Base-by-base conservation (phyloP, 2,113 vertebrate genomes). In the Aspiorhynchus laticeps region DNA sequence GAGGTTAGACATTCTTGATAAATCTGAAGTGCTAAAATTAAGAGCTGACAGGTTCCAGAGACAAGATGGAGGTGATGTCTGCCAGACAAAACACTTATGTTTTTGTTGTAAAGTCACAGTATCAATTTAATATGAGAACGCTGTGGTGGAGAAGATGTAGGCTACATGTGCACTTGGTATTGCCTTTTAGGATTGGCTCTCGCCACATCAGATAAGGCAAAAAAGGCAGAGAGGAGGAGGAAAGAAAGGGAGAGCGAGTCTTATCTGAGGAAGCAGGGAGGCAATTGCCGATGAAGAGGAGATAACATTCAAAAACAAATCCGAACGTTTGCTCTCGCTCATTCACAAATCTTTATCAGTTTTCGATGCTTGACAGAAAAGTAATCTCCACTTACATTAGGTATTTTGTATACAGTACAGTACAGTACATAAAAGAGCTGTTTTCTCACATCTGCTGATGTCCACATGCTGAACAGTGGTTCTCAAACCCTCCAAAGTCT, bases 191-290 rank as follows among this genome's bases (percentile, higher is more conserved):
- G 81, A 78, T 84, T 91, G 89, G 88, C 91, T 87, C 83, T 88
- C 1, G 0, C 75, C 81, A 67, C 17, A 93, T 93, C 92, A 91
- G 92, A 93, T 91, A 92, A 93, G 89, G 83, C 63, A 88, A 77
- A 71, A 78, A 56, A 51, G 87, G 88, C 56, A 75, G 33, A 80
- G 65, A 77, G 33, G 10, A 48, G 90, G 43, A 91, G 90, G 88
- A 65, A 87, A 91, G 85, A 84, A 74, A 85, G 76, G 12, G 87
- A 87, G 80, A 89, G 90, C 81, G 59, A 91, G 87, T 90, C 89
- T 94, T 94, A 94, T 94, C 93, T 78, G 86, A 91, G 92, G 91
- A 93, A 92, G 90, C 85, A 46, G 86, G 87, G 87, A 92, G 92
- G 86, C 86, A 94, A 93, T 94, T 89, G 83, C 84, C 91, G 90